These are phyloP conservation scores for Tor tambroides DNA, from an alignment of 2,113 vertebrate species.

Conservation along the genomic window DNA sequence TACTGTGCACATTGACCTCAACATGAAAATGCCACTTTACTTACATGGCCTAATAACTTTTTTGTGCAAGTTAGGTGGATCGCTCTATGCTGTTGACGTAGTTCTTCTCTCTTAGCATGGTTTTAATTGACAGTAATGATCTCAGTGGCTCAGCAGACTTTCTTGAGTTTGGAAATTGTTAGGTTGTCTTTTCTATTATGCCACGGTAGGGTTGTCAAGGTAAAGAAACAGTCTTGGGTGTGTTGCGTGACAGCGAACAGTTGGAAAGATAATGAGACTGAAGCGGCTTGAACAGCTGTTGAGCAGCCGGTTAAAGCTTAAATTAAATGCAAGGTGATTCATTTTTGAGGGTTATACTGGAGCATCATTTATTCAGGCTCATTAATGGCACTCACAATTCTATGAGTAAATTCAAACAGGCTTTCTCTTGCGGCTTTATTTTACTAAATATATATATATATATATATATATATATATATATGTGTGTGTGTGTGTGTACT, in stretches of 20 bases:
- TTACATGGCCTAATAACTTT: neutral
- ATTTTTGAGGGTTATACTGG: slow-evolving; percentile 18
- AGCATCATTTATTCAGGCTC: slow-evolving; percentile 37
- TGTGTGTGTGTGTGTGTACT: no score
- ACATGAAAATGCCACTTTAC: neutral
- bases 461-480: no score
- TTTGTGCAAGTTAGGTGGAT: neutral
- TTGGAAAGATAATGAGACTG: slow-evolving; percentile 60
- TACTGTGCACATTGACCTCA: neutral
- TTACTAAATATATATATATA: no score
- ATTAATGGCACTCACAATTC: slow-evolving; percentile 34
- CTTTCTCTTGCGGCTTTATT: no score
- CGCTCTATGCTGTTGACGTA: neutral
- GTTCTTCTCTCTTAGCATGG: neutral
- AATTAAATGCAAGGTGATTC: slow-evolving; percentile 50
- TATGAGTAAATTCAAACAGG: slow-evolving; percentile 20
- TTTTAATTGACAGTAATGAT: slow-evolving; percentile 49
- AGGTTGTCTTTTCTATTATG: slow-evolving; percentile 46
- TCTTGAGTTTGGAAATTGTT: slow-evolving; percentile 3
- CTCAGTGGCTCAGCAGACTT: slow-evolving; percentile 4
- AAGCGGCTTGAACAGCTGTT: slow-evolving; percentile 50
- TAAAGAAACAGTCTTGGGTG: slow-evolving; percentile 31
- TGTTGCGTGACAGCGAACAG: slow-evolving; percentile 51
- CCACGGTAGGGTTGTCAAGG: slow-evolving; percentile 41
- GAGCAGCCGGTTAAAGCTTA: slow-evolving; percentile 46